Percentiles rank a stretch among this genome's conserved stretches.
Conservation (phyloP, 1,140 invertebrate species). For the Bombus ignitus region DNA sequence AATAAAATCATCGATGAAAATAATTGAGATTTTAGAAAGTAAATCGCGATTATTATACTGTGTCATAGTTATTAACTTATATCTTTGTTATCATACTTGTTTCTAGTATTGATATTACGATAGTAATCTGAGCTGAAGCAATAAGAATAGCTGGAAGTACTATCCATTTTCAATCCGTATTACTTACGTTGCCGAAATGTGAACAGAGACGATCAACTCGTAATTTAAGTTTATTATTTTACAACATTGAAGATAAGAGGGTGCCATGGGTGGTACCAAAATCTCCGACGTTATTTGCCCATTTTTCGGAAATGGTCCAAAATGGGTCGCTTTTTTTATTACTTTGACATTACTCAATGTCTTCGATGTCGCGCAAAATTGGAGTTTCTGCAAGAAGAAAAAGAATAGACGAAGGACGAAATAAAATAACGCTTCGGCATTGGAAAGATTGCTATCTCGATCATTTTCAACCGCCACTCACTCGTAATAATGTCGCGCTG, state of each 20-base stretch:
- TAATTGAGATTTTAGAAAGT: not conserved
- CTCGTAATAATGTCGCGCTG: constrained; percentile 85
- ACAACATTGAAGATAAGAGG: not conserved
- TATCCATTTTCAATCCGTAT: not conserved
- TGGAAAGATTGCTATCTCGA: not conserved
- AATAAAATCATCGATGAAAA: not conserved
- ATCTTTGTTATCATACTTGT: not conserved
- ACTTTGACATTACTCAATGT: fast-evolving
- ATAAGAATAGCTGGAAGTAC: too few species aligned
- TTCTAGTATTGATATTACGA: not conserved
- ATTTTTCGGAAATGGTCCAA: not conserved
- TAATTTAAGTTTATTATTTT: not conserved
- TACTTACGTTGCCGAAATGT: constrained; percentile 44
- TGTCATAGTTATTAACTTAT: too few species aligned
- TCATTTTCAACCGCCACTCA: constrained; percentile 69
- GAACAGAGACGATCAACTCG: constrained; percentile 22
- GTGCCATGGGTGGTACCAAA: constrained; percentile 48
- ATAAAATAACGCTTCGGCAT: not conserved
- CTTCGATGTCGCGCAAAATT: not conserved
- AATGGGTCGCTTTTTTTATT: fast-evolving
- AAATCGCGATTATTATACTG: not conserved
- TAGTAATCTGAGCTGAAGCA: too few species aligned
- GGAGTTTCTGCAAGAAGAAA: constrained; percentile 32
- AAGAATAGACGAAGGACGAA: too few species aligned
- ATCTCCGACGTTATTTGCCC: not conserved